Base-by-base conservation (phyloP, 2,113 vertebrate species). In the Colossoma macropomum region DNA sequence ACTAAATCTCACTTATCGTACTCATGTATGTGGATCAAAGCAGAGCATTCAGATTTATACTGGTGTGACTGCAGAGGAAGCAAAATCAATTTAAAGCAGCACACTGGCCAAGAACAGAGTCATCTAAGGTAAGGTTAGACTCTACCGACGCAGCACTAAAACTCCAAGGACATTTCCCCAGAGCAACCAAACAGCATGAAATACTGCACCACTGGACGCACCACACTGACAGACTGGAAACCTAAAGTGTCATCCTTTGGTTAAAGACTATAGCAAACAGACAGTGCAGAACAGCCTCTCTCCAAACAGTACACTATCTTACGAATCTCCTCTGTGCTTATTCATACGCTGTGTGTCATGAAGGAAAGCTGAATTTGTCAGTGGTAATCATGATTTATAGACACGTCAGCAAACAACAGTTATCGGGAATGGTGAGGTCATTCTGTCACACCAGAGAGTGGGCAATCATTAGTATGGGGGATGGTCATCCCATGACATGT, bases 401-500 rank as follows among this genome's bases (percentile, higher is more conserved):
- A 77, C 17, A 25, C 32, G 63, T 77, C 65, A 66, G 45, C 30
- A 48, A 66, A 72, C 41, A 17, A 62, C 28, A 34, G 32, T 81
- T 90, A 88, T 89, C 91, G 69, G 88, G 84, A 91, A 91, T 5
- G 63, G 11, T 52, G 92, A 93, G 88, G 88, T 93, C 92, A 94
- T 87, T 66, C 0, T 30, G 54, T 19, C 38, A 69, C 38, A 66
- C 87, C 86, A n/a, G 0, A 3, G 88, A 76, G 83, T 41, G 68
- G 65, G 83, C 38, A 1, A 88, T 90, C 89, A 84, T 79, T 89
- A 87, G 0, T 28, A 21, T 41, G 62, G 54, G 63, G 72, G 52
- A 15, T 62, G 70, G 71, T 82, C 69, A 65, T 63, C 63, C 72
- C 82, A 76, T 83, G 0, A 81, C 41, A 83, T 34, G 32, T 62